These are phyloP conservation scores for Amphipyra berbera DNA, from an alignment of 2,888 invertebrate species.

Conservation along the genomic window DNA sequence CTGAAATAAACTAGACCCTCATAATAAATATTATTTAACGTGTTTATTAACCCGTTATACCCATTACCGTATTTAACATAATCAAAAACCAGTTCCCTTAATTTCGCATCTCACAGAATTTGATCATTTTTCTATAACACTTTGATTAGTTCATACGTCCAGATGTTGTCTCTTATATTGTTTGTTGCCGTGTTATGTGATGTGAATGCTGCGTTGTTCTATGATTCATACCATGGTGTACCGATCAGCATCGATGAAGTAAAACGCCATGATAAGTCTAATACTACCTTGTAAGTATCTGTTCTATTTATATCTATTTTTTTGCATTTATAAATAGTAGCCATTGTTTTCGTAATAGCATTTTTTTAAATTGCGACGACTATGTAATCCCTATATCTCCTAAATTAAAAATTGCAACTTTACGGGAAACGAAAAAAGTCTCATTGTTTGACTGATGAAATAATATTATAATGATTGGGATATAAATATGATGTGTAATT, in stretches of 20 bases:
- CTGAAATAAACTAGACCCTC: not conserved
- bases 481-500: no score
- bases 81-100: conserved; percentile 35
- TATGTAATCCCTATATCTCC: no score
- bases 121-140: not conserved
- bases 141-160: conserved; percentile 5
- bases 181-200: conserved; percentile 47
- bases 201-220: conserved; percentile 56
- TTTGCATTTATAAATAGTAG: no score
- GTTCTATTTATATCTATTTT: not conserved
- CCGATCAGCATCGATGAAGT: conserved; percentile 63
- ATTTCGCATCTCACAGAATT: not conserved
- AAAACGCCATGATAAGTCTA: conserved; percentile 65
- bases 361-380: no score
- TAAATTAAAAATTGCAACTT: no score
- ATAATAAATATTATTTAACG: not conserved
- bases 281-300: conserved; percentile 74
- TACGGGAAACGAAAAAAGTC: no score
- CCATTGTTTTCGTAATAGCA: no score
- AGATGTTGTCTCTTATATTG: conserved; percentile 48
- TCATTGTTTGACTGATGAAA: no score
- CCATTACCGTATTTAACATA: conserved; percentile 4
- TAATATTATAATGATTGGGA: no score
- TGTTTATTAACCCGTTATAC: conserved; percentile 21
- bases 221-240: conserved; percentile 69